Percentiles rank a stretch among this genome's conserved stretches.
Evolutionary conservation across 2,888 invertebrate genomes (phyloP).

Genomic region (Chironomus tentans): DNA sequence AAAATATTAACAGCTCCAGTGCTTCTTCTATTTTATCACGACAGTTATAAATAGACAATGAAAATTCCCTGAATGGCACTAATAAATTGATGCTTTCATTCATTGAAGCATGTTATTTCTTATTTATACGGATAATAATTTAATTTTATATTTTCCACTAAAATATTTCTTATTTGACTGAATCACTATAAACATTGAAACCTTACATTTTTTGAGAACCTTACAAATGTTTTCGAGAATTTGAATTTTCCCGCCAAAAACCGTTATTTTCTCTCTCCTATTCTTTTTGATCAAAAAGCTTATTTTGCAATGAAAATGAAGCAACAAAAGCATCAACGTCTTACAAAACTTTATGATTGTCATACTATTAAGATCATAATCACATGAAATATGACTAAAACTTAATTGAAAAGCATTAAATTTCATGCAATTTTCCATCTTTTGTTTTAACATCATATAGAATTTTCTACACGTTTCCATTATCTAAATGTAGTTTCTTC

Average conservation of each 20-base stretch:
- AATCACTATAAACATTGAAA: neutral
- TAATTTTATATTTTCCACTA: neutral
- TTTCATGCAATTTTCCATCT: too few relatives aligned
- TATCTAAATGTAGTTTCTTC: too few relatives aligned
- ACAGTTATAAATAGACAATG: neutral
- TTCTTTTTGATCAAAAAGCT: neutral
- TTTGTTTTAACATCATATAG: too few relatives aligned
- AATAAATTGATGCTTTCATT: constrained; percentile 5
- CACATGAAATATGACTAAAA: too few relatives aligned
- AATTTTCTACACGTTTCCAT: too few relatives aligned
- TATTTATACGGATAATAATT: neutral
- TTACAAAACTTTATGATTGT: too few relatives aligned
- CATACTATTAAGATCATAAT: too few relatives aligned
- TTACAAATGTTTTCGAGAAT: neutral
- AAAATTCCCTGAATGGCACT: constrained; percentile 9
- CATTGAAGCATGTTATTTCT: constrained; percentile 3
- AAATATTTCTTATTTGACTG: neutral
- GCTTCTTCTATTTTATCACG: constrained; percentile 10
- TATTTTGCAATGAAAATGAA: too few relatives aligned
- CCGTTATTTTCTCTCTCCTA: neutral
- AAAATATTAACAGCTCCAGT: constrained; percentile 12
- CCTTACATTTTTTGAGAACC: too few relatives aligned
- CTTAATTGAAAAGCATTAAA: too few relatives aligned
- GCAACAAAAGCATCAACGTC: too few relatives aligned
- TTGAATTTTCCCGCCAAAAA: neutral